Conservation (phyloP, 2,113 vertebrate genomes). For the Ammodytes marinus region DNA sequence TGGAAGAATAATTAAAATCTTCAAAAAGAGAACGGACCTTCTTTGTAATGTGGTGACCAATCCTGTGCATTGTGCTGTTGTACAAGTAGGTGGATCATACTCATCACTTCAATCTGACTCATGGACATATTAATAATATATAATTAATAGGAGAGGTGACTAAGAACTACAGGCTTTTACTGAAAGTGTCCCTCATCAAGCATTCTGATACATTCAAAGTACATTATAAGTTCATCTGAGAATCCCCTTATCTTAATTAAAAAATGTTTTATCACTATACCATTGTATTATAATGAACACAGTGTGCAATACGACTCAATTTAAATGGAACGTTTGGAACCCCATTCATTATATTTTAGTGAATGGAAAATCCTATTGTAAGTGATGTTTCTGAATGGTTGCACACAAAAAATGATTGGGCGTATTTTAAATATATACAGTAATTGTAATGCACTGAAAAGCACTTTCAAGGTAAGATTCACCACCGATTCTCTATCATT, state of each 20-base stretch:
- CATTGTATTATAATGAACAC: background rate
- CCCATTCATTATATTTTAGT: background rate
- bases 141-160: background rate
- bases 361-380: background rate
- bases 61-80: too few relatives aligned
- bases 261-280: background rate
- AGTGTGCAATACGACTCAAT: background rate
- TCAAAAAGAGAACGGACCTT: too few relatives aligned
- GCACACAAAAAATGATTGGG: too few relatives aligned
- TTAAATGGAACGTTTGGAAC: background rate
- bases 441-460: background rate
- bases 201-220: background rate
- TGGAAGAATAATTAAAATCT: too few relatives aligned
- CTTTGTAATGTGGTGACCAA: too few relatives aligned
- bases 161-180: background rate
- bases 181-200: background rate
- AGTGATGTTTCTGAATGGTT: background rate
- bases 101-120: background rate
- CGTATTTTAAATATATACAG: background rate
- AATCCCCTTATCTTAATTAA: background rate
- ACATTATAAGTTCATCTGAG: background rate
- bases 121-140: background rate
- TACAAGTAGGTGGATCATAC: background rate
- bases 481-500: background rate
- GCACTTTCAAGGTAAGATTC: background rate